Evolutionary conservation across 2,797 vertebrate species (phyloP), one percentile per base, ranked within the genome.

Genomic region (Hydrocynus forskahlii): DNA sequence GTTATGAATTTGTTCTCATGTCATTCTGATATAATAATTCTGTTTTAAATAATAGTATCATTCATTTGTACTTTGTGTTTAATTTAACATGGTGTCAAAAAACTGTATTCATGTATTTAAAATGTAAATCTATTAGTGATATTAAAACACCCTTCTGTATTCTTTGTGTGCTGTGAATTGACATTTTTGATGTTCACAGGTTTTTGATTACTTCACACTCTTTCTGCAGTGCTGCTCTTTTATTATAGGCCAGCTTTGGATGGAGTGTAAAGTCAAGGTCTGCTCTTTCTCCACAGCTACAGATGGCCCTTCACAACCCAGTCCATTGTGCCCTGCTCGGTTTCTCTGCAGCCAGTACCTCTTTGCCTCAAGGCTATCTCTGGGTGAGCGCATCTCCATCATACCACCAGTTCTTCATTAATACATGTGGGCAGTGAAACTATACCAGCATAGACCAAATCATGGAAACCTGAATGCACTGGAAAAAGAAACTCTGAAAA

Each of bases 311-410:
- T 63, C 96, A 97, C 90, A 96, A 94, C 84, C 96, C 96, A 0
- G 95, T 96, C 79, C 96, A 95, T 89, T 96, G 92, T 84, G 93
- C 94, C 0, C 90, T 97, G 81, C 89, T 97, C 23, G 96, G 96
- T n/a, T 97, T 96, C 91, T 97, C 96, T 0, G 94, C 94, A 0
- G 87, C 95, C 87, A 96, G 95, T 77, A 97, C 95, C 2, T 96
- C 95, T 0, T 87, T 97, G 64, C 96, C 97, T 0, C 96, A 97
- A 82, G 97, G 97, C 80, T 97, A 97, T 89, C 95, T 97, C 80
- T 97, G 97, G 97, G 96, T 97, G 89, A 94, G 97, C 91, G 69
- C 14, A 59, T 66, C 50, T 81, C 55, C 35, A 67, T 29, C 48
- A 72, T 7, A 75, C 60, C 17, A 43, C 82, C 7, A 40, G 43